phyloP scores from a whole-genome alignment of 2,797 vertebrate genomes.

The Acrocephalus scirpaceus region DNA sequence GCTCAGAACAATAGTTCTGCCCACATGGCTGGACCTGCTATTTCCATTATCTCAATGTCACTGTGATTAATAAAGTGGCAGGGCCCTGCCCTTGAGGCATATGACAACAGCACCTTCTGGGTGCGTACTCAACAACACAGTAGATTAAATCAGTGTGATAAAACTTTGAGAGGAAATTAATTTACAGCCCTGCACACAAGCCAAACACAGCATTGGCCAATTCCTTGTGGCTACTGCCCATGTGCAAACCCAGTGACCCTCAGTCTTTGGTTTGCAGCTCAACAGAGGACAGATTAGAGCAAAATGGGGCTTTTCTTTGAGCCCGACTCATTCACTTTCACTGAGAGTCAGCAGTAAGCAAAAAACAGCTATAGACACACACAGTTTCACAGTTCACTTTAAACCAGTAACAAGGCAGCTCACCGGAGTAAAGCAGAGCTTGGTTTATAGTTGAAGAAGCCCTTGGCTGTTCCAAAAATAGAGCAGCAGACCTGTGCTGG shows the following conservation, averaged over 20 bases:
- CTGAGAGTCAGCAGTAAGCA: background rate
- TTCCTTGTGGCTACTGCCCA: background rate
- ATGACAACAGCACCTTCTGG: background rate
- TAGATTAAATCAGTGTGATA: background rate
- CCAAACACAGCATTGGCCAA: background rate
- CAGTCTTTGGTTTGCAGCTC: background rate
- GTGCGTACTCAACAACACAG: background rate
- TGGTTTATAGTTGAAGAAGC: background rate
- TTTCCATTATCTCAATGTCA: background rate
- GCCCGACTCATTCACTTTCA: background rate
- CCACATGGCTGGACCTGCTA: background rate
- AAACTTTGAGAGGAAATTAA: conserved; percentile 5
- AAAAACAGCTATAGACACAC: background rate
- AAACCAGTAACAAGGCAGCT: background rate
- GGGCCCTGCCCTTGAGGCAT: background rate
- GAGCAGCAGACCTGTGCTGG: background rate
- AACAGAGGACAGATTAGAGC: background rate
- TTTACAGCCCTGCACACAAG: background rate
- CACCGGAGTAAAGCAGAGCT: background rate
- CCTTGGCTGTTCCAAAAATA: background rate
- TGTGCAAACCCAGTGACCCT: background rate
- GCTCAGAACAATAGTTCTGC: background rate
- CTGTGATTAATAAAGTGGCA: background rate
- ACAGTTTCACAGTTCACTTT: background rate
- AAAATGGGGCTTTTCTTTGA: background rate